A percentile compares a stretch with the other conserved stretches of the same genome.
Conservation (phyloP, 2,797 vertebrate species). For the Neosilurus mollespiculum region DNA sequence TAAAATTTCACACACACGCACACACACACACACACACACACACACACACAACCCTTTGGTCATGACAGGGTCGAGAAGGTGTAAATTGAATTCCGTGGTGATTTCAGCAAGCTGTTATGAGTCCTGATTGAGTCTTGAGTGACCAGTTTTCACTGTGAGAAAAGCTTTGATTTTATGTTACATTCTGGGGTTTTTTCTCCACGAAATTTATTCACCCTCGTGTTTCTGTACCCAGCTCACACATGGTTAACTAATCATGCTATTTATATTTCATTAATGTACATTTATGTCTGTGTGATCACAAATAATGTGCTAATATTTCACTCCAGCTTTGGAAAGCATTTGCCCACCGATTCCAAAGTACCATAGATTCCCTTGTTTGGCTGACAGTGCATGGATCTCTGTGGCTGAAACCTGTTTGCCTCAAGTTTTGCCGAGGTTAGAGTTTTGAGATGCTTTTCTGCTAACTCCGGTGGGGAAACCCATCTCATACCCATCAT, state of each 20-base stretch:
- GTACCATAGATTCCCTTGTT: neutral
- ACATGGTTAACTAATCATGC: neutral
- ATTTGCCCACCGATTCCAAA: neutral
- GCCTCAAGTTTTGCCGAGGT: neutral
- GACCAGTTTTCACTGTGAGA: neutral
- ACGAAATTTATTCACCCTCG: neutral
- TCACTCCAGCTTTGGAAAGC: neutral
- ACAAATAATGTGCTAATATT: conserved; percentile 7
- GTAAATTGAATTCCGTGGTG: conserved; percentile 31
- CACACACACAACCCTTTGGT: neutral
- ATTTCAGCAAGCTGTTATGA: conserved; percentile 9
- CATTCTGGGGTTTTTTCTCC: neutral
- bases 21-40: neutral
- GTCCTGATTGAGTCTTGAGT: neutral
- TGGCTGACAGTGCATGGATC: neutral
- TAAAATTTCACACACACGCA: neutral
- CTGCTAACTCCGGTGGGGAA: neutral
- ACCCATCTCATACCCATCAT: too few species aligned
- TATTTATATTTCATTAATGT: neutral
- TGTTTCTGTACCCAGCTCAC: neutral
- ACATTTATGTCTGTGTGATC: neutral
- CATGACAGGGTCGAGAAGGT: conserved; percentile 8
- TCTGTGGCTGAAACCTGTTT: neutral
- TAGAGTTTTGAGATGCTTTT: neutral
- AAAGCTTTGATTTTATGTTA: conserved; percentile 2